Evolutionary conservation across 2,888 invertebrate genomes (phyloP).

Genomic region (Aelia acuminata): DNA sequence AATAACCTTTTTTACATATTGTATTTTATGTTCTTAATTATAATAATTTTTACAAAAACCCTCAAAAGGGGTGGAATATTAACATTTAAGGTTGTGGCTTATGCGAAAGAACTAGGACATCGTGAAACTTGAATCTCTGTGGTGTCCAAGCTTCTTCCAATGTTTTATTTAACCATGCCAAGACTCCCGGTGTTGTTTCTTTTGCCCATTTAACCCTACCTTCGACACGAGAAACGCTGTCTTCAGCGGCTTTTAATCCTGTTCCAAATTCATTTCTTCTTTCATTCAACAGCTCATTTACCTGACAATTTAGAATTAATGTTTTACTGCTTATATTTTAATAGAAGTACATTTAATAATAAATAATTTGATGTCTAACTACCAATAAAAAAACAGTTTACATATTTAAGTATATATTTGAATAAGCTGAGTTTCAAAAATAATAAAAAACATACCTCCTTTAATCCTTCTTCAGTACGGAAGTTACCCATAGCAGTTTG

Average conservation of each 20-base stretch:
- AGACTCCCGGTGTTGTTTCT: constrained; percentile 80
- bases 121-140: constrained; percentile 65
- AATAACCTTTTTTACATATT: constrained; percentile 16
- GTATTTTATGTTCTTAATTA: constrained; percentile 12
- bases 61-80: background rate
- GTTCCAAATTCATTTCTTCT: constrained; percentile 78
- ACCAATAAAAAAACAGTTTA: background rate
- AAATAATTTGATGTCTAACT: background rate
- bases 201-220: constrained; percentile 84
- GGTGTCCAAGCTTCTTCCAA: constrained; percentile 65
- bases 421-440: background rate
- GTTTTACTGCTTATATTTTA: background rate
- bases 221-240: constrained; percentile 80
- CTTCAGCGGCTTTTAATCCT: constrained; percentile 81
- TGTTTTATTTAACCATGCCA: constrained; percentile 75
- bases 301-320: constrained; percentile 61
- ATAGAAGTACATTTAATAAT: too few species aligned
- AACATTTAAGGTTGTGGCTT: constrained; percentile 50
- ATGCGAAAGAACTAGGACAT: constrained; percentile 63
- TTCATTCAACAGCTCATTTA: constrained; percentile 75
- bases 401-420: background rate
- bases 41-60: constrained; percentile 14
- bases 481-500: constrained; percentile 82
- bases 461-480: constrained; percentile 81
- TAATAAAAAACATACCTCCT: constrained; percentile 72